These are phyloP conservation scores for Neogale vison DNA, from an alignment of 2,113 vertebrate genomes.

Conservation along the genomic window DNA sequence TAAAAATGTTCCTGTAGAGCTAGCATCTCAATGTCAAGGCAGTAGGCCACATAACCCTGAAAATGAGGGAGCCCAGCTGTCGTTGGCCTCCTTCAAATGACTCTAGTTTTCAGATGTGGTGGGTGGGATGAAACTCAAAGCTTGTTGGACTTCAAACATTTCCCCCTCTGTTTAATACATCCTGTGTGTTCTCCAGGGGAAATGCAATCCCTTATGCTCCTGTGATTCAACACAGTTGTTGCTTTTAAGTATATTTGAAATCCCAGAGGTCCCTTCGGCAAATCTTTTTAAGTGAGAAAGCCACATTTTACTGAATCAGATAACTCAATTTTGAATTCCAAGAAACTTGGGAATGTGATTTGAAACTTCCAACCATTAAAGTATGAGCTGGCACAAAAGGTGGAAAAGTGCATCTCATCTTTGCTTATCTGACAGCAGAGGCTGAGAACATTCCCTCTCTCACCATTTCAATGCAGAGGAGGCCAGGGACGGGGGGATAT, in stretches of 20 bases:
- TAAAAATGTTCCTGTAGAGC: neutral
- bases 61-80: slow-evolving; percentile 2
- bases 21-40: slow-evolving; percentile 30
- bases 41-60: neutral
- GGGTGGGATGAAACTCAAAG: slow-evolving; percentile 52
- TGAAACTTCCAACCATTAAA: slow-evolving; percentile 52
- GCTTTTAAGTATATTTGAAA: slow-evolving; percentile 73
- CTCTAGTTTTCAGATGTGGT: slow-evolving; percentile 60
- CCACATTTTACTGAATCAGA: slow-evolving; percentile 61
- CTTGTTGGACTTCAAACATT: slow-evolving; percentile 65
- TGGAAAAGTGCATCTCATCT: slow-evolving; percentile 3
- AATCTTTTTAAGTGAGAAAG: slow-evolving; percentile 70
- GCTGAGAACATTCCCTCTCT: neutral
- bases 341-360: slow-evolving; percentile 53
- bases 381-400: neutral
- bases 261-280: slow-evolving; percentile 57
- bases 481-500: neutral
- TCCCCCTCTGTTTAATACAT: slow-evolving; percentile 57
- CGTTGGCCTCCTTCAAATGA: slow-evolving; percentile 52
- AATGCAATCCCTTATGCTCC: slow-evolving; percentile 55
- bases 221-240: slow-evolving; percentile 71
- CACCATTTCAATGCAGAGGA: neutral
- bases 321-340: slow-evolving; percentile 68
- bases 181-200: slow-evolving; percentile 52
- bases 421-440: slow-evolving; percentile 1